Conservation (phyloP, 2,113 vertebrate species). For the Platichthys flesus region DNA sequence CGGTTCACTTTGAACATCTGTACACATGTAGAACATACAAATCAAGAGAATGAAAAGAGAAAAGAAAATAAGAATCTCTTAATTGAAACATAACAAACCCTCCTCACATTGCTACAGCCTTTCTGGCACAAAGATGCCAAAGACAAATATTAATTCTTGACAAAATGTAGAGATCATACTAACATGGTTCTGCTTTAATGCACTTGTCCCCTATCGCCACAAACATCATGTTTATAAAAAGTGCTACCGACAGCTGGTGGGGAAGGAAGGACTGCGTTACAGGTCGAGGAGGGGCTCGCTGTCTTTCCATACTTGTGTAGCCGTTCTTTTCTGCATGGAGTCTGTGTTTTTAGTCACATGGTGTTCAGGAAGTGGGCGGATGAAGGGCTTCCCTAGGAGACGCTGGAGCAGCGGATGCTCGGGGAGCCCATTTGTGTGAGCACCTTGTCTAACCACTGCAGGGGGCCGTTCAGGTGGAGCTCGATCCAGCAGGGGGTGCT, state of each 20-base stretch:
- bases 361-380: conserved; percentile 19
- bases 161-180: conserved; percentile 46
- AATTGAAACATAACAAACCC: neutral
- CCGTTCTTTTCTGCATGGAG: conserved; percentile 33
- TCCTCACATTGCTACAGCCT: conserved; percentile 18
- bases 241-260: conserved; percentile 76
- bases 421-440: conserved; percentile 99
- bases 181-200: conserved; percentile 68
- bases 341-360: conserved; percentile 54
- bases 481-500: conserved; percentile 99
- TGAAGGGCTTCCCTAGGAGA: conserved; percentile 85
- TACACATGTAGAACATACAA: conserved; percentile 45
- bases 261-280: conserved; percentile 39
- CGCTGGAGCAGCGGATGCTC: conserved; percentile 95
- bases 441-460: conserved; percentile 99
- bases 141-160: conserved; percentile 42
- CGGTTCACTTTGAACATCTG: conserved; percentile 37
- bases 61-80: conserved; percentile 46
- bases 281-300: conserved; percentile 7
- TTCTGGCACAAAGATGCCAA: conserved; percentile 27
- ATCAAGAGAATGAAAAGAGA: conserved; percentile 13
- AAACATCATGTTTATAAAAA: conserved; percentile 73
- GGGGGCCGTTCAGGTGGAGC: conserved; percentile 95
- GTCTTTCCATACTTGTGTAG: conserved; percentile 27
- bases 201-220: conserved; percentile 72